Conservation (phyloP, 2,888 invertebrate species). For the Scaptodrosophila latifasciaeformis region DNA sequence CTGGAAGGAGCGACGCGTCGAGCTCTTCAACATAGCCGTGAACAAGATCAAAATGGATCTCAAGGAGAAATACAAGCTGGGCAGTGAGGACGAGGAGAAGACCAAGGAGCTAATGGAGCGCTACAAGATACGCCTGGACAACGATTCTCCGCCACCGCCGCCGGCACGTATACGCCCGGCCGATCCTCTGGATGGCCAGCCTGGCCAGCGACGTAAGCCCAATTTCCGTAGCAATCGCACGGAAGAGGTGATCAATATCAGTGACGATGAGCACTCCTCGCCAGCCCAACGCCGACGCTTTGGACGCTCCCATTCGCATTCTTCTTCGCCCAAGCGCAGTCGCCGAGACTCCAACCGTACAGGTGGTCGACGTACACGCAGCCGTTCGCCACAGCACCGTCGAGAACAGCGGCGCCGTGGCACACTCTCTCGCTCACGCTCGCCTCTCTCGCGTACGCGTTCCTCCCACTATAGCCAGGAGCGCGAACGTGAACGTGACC, state of each 20-base stretch:
- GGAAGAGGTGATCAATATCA: conserved; percentile 68
- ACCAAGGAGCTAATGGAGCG: conserved; percentile 72
- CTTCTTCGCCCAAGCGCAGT: conserved; percentile 35
- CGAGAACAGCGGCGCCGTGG: conserved; percentile 19
- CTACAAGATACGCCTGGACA: conserved; percentile 63
- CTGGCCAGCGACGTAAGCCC: conserved; percentile 41
- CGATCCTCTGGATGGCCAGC: too few species aligned
- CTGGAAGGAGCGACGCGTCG: conserved; percentile 89
- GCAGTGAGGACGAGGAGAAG: conserved; percentile 75
- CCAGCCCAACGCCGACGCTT: conserved; percentile 31
- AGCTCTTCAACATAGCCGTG: conserved; percentile 83
- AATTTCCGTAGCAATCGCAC: conserved; percentile 34
- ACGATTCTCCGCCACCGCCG: conserved; percentile 9
- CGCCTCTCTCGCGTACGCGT: conserved; percentile 37
- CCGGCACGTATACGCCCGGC: not conserved
- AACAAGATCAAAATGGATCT: conserved; percentile 82
- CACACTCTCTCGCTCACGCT: conserved; percentile 37
- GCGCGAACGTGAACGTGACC: conserved; percentile 25
- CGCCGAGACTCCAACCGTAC: too few species aligned
- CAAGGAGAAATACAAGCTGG: conserved; percentile 78
- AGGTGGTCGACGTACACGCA: conserved; percentile 29
- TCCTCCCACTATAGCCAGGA: conserved; percentile 32
- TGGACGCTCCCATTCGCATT: conserved; percentile 36
- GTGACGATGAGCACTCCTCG: conserved; percentile 65
- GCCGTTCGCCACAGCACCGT: conserved; percentile 34